Percentiles rank a stretch among this genome's conserved stretches.
Conservation (phyloP, 2,113 vertebrate genomes). For the Equus przewalskii region DNA sequence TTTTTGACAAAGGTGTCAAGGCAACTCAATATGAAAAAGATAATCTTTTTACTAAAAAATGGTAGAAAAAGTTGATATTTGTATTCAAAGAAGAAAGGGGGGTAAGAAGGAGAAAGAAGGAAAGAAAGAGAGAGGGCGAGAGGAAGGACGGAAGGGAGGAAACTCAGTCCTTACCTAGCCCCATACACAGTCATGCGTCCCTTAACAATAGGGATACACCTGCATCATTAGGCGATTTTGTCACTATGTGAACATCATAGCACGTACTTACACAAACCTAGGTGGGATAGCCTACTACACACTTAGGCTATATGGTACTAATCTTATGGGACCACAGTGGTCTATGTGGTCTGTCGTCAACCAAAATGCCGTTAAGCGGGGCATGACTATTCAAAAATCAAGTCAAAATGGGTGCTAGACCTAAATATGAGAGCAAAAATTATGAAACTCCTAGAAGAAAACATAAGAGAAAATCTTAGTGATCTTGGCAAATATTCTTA, state of each 20-base stretch:
- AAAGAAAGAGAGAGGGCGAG: too few species aligned
- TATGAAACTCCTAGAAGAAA: constrained; percentile 16
- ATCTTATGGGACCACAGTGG: too few species aligned
- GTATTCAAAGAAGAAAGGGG: neutral
- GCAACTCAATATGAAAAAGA: constrained; percentile 29
- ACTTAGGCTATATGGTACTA: too few species aligned
- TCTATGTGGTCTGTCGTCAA: too few species aligned
- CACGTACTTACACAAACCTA: too few species aligned
- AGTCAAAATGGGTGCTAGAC: neutral
- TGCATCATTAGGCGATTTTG: too few species aligned
- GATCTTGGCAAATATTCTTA: neutral
- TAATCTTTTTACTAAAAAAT: neutral
- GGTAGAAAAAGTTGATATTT: neutral
- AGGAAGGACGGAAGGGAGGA: too few species aligned
- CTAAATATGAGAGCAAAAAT: neutral
- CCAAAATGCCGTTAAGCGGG: too few species aligned
- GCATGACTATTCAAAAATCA: neutral
- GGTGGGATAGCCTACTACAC: too few species aligned
- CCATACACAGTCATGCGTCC: neutral
- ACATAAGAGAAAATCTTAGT: neutral
- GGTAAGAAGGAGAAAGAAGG: neutral
- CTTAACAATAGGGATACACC: too few species aligned
- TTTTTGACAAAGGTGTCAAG: constrained; percentile 39
- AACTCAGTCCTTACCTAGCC: neutral
- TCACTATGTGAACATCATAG: too few species aligned